Percentiles rank a stretch among this genome's conserved stretches.
phyloP scores from a whole-genome alignment of 2,797 vertebrate genomes.

The Falco naumanni region DNA sequence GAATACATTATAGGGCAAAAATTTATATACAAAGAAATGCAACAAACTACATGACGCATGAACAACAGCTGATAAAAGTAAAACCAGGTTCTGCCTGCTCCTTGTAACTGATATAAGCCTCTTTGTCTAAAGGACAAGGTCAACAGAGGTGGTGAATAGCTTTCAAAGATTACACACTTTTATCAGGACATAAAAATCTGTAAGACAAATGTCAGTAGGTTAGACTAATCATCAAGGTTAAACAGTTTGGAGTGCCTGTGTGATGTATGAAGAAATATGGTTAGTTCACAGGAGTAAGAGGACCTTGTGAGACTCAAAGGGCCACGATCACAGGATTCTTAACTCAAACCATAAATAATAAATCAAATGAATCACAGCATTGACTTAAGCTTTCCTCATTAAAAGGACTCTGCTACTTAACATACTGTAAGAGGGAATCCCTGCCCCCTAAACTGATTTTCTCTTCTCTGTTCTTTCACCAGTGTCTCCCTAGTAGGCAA shows the following conservation, averaged over 20 bases:
- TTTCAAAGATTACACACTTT: background rate
- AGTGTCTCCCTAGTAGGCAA: background rate
- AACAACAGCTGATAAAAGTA: background rate
- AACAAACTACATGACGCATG: background rate
- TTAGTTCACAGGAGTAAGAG: background rate
- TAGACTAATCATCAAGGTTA: conserved; percentile 23
- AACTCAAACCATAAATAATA: conserved; percentile 51
- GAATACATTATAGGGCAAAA: background rate
- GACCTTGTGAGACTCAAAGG: conserved; percentile 2
- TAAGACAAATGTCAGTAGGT: background rate
- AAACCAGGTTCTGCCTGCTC: background rate
- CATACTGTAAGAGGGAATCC: background rate
- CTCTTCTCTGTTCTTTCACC: background rate
- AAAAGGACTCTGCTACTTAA: background rate
- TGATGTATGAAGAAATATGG: conserved; percentile 4
- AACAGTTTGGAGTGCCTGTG: conserved; percentile 33
- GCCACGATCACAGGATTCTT: conserved; percentile 33
- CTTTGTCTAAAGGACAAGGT: background rate
- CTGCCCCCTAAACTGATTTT: background rate
- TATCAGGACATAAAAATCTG: background rate
- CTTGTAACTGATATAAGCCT: background rate
- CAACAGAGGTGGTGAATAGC: background rate
- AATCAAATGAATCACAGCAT: background rate
- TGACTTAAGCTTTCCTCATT: background rate
- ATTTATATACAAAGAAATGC: background rate